Conservation (phyloP, 1,140 invertebrate species). For the Philopotamus ludificatus region DNA sequence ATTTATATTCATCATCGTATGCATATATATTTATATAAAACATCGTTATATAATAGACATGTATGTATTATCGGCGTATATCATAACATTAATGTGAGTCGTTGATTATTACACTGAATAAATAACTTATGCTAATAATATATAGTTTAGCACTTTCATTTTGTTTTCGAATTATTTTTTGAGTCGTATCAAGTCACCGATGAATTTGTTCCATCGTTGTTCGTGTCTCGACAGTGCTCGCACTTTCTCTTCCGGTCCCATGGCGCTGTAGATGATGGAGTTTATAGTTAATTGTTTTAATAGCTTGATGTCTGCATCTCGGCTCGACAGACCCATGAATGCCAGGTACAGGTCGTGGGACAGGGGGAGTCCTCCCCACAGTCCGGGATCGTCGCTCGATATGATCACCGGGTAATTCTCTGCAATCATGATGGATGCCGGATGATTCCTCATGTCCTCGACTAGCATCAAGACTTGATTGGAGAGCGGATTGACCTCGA, state of each 20-base stretch:
- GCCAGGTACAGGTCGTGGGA: conserved; percentile 82
- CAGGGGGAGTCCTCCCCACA: conserved; percentile 72
- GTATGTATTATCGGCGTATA: too few species aligned
- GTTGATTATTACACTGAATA: too few species aligned
- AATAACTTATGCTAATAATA: too few species aligned
- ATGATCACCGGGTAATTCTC: conserved; percentile 61
- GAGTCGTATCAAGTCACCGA: too few species aligned
- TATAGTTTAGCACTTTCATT: too few species aligned
- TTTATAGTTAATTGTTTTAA: conserved; percentile 79
- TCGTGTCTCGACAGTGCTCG: neutral
- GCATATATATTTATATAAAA: too few species aligned
- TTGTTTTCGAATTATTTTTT: too few species aligned
- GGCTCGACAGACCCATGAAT: conserved; percentile 75
- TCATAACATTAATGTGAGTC: too few species aligned
- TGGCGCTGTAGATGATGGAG: conserved; percentile 64
- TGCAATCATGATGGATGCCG: conserved; percentile 66
- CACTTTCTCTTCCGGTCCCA: conserved; percentile 1
- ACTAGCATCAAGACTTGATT: conserved; percentile 78
- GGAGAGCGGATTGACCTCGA: conserved; percentile 82
- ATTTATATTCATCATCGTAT: too few species aligned
- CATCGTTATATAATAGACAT: too few species aligned
- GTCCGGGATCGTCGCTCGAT: conserved; percentile 74
- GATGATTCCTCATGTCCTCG: conserved; percentile 78
- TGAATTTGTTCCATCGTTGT: conserved; percentile 6
- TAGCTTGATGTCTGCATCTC: conserved; percentile 66